phyloP scores from a whole-genome alignment of 2,113 vertebrate species.

The Trematomus loennbergii region DNA sequence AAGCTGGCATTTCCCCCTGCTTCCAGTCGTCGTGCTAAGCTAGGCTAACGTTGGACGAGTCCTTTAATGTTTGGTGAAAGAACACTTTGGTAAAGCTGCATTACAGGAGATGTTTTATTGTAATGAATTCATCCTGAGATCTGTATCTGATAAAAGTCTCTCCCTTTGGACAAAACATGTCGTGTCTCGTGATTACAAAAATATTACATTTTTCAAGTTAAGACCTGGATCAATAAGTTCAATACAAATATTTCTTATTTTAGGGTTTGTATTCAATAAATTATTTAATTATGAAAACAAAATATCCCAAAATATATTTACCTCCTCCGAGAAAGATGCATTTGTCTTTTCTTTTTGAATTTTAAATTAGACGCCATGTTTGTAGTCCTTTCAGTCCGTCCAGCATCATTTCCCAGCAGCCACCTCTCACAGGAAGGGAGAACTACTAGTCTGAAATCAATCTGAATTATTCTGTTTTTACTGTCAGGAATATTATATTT shows the following conservation, averaged over 20 bases:
- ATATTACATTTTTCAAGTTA: background rate
- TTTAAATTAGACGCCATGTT: too few relatives aligned
- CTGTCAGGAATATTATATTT: too few relatives aligned
- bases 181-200: background rate
- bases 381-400: too few relatives aligned
- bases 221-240: background rate
- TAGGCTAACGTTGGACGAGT: conserved; percentile 25
- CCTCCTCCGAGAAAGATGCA: too few relatives aligned
- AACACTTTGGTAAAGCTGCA: background rate
- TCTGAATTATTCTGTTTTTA: too few relatives aligned
- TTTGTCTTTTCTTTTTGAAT: too few relatives aligned
- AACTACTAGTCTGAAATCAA: too few relatives aligned
- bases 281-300: background rate
- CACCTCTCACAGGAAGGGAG: too few relatives aligned
- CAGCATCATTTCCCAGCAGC: too few relatives aligned
- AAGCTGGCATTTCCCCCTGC: background rate
- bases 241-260: background rate
- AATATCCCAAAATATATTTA: too few relatives aligned
- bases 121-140: background rate
- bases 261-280: background rate
- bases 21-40: conserved; percentile 15
- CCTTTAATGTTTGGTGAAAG: background rate
- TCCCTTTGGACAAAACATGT: too few relatives aligned
- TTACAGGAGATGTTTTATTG: conserved; percentile 4
- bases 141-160: background rate